Base-by-base conservation (phyloP, 2,797 vertebrate species). In the Toxotes lorentzi region DNA sequence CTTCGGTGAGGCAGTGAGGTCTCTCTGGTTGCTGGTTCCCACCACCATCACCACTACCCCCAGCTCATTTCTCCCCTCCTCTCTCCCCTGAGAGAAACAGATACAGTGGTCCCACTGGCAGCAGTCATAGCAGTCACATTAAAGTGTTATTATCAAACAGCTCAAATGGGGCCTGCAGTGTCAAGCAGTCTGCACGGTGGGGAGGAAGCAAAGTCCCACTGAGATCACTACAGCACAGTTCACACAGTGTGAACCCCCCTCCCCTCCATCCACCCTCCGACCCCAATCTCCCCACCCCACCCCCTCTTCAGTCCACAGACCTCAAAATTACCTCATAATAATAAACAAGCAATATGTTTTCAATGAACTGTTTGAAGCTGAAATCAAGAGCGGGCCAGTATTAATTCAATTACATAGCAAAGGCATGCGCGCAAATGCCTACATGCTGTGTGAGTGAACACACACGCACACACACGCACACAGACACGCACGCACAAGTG, bases 141-240 rank as follows among this genome's bases (percentile, higher is more conserved):
- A 86, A 81, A 85, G 60, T 73, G 72, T 57, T 79, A 75, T 86
- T 85, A 85, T 88, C 82, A 88, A 77, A 84, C 73, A 68, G 58
- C 48, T 56, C 68, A 80, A 81, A 76, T 58, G 78, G 70, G 47
- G 61, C 76, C 85, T 79, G 76, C 68, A 30, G 67, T 76, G 72
- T 77, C 47, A 82, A 76, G 74, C 72, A 61, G 73, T 45, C 59
- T 50, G 53, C 73, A 7, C n/a, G 1, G 34, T 45, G 68, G 73
- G 71, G 58, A 61, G 51, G 40, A 27, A 41, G 48, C 45, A 85
- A 79, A 75, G 54, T 63, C 80, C 83, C 73, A 69, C 82, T 73
- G 83, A 78, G 82, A 87, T 82, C 72, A 77, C 79, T 70, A 60
- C 79, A 83, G 76, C 76, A 85, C 68, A 73, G 53, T 76, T 85